Conservation (phyloP, 2,113 vertebrate species). For the Carollia perspicillata region DNA sequence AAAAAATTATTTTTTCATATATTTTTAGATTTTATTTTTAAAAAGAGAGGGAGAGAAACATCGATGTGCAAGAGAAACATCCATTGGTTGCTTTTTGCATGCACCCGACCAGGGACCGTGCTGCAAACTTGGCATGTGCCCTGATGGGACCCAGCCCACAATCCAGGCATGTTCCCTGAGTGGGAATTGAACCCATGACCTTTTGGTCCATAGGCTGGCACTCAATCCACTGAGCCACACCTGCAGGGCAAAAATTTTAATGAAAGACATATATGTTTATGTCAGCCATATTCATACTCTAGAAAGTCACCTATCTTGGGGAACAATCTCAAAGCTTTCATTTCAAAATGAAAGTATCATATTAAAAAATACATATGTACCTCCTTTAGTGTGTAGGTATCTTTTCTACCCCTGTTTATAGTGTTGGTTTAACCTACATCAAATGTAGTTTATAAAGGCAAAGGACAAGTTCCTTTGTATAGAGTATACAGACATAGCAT, state of each 20-base stretch:
- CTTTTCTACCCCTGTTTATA: constrained; percentile 69
- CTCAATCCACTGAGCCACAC: too few relatives aligned
- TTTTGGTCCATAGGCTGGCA: too few relatives aligned
- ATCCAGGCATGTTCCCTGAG: too few relatives aligned
- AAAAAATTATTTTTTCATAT: too few relatives aligned
- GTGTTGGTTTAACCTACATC: constrained; percentile 94
- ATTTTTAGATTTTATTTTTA: too few relatives aligned
- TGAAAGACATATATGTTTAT: background rate
- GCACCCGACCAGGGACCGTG: too few relatives aligned
- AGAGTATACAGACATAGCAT: constrained; percentile 96
- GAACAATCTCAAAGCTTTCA: constrained; percentile 9
- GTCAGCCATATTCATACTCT: background rate
- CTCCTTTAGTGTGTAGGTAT: background rate
- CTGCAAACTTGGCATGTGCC: too few relatives aligned
- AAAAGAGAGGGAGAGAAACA: too few relatives aligned
- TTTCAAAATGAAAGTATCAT: constrained; percentile 31
- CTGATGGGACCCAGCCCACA: too few relatives aligned
- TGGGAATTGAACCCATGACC: too few relatives aligned
- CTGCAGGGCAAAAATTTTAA: background rate
- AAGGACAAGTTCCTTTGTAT: constrained; percentile 94
- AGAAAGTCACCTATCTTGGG: background rate
- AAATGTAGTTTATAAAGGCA: constrained; percentile 97
- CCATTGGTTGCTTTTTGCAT: too few relatives aligned
- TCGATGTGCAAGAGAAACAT: too few relatives aligned
- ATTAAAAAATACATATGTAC: background rate